A percentile compares a stretch with the other conserved stretches of the same genome.
These are phyloP conservation scores for Pteromalus puparum DNA, from an alignment of 1,140 invertebrate species.

Conservation along the genomic window DNA sequence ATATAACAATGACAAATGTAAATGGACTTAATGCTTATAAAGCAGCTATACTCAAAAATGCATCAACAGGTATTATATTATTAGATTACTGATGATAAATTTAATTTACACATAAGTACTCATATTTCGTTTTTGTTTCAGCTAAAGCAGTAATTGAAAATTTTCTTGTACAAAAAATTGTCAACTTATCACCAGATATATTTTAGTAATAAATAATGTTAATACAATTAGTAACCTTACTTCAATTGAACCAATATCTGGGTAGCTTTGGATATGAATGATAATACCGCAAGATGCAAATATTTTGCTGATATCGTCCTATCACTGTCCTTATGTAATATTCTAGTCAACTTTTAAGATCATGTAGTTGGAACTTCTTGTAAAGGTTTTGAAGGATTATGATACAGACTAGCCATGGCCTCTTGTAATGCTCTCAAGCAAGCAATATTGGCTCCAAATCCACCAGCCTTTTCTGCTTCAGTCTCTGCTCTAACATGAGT, in stretches of 20 bases:
- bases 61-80: slow-evolving; percentile 71
- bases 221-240: slow-evolving; percentile 20
- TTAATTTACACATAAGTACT: background rate
- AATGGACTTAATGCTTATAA: slow-evolving; percentile 88
- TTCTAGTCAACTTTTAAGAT: background rate
- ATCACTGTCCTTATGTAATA: background rate
- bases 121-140: slow-evolving; percentile 58
- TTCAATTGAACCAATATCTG: slow-evolving; percentile 20
- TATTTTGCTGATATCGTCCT: background rate
- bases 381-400: slow-evolving; percentile 68
- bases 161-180: slow-evolving; percentile 69
- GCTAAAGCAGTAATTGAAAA: slow-evolving; percentile 75
- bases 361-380: slow-evolving; percentile 17
- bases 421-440: slow-evolving; percentile 94
- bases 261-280: background rate
- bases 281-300: slow-evolving; percentile 1
- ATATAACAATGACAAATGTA: slow-evolving; percentile 86
- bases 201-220: slow-evolving; percentile 49
- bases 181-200: slow-evolving; percentile 57
- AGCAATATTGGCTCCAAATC: slow-evolving; percentile 87
- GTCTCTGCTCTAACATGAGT: slow-evolving; percentile 84
- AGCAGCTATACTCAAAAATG: slow-evolving; percentile 83
- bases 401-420: slow-evolving; percentile 89
- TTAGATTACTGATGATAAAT: slow-evolving; percentile 11
- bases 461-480: slow-evolving; percentile 88